Evolutionary conservation across 2,888 invertebrate genomes (phyloP).

Genomic region (Napeogenes sylphis): DNA sequence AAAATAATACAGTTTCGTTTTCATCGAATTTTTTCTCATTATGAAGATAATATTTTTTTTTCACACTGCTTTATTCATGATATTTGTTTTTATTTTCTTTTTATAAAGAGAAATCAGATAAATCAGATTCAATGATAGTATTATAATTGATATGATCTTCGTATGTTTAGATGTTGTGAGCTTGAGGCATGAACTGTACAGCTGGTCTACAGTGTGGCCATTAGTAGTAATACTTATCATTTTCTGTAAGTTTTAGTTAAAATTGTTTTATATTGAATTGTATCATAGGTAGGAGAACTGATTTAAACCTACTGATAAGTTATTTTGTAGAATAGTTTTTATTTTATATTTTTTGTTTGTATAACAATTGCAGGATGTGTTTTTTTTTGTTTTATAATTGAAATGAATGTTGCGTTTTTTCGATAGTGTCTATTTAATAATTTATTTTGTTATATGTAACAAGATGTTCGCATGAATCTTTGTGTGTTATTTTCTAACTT

Average conservation of each 20-base stretch:
- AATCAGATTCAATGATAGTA: too few species aligned
- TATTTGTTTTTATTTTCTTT: too few species aligned
- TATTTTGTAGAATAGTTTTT: too few species aligned
- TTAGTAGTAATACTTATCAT: background rate
- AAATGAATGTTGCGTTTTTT: background rate
- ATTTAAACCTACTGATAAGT: too few species aligned
- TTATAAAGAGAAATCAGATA: too few species aligned
- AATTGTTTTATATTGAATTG: background rate
- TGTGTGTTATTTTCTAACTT: slow-evolving; percentile 20
- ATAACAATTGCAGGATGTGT: too few species aligned
- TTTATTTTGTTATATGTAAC: background rate
- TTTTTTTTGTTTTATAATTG: too few species aligned
- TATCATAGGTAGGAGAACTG: background rate
- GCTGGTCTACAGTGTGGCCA: background rate
- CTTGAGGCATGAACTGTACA: slow-evolving; percentile 28
- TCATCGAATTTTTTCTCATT: too few species aligned
- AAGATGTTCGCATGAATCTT: background rate
- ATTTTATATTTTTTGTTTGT: too few species aligned
- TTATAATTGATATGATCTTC: slow-evolving; percentile 16
- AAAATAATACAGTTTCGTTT: too few species aligned
- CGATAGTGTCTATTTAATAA: background rate
- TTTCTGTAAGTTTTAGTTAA: slow-evolving; percentile 2
- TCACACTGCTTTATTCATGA: too few species aligned
- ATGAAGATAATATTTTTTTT: too few species aligned
- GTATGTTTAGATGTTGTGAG: slow-evolving; percentile 27